A percentile compares a stretch with the other conserved stretches of the same genome.
Evolutionary conservation across 2,888 invertebrate genomes (phyloP).

Genomic region (Drosophila tanythrix): DNA sequence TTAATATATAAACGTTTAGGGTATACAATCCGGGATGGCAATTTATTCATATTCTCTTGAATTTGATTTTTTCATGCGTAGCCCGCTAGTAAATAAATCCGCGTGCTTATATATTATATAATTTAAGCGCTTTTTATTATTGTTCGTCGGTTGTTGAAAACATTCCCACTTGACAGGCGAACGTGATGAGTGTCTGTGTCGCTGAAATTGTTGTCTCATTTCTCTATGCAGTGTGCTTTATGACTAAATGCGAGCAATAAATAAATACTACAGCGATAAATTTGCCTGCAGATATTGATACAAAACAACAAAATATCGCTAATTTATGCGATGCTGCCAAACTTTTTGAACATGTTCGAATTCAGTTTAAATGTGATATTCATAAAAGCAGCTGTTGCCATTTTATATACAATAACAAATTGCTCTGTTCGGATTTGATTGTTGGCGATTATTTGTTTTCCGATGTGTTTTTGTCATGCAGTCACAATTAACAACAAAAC

Average conservation of each 20-base stretch:
- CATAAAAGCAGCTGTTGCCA: constrained; percentile 68
- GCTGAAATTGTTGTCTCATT: constrained; percentile 48
- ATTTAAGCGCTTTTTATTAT: constrained; percentile 43
- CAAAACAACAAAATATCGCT: constrained; percentile 39
- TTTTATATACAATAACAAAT: constrained; percentile 69
- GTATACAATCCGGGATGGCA: constrained; percentile 2
- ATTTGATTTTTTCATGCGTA: constrained; percentile 2
- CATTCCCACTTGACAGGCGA: constrained; percentile 49
- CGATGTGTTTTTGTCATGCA: constrained; percentile 67
- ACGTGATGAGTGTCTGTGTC: constrained; percentile 65
- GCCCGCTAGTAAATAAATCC: constrained; percentile 39
- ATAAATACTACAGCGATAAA: constrained; percentile 67
- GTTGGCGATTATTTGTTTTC: constrained; percentile 63
- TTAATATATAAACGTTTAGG: neutral
- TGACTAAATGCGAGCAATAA: constrained; percentile 74
- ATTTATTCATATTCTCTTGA: neutral
- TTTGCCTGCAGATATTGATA: constrained; percentile 51
- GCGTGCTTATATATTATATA: constrained; percentile 39
- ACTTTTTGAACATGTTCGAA: constrained; percentile 60
- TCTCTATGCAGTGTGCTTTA: constrained; percentile 60
- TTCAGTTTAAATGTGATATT: constrained; percentile 57
- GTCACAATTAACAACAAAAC: constrained; percentile 29
- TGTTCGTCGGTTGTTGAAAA: constrained; percentile 26
- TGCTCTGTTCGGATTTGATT: constrained; percentile 57
- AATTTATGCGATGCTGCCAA: constrained; percentile 70